Conservation (phyloP, 2,797 vertebrate genomes). For the Muscicapa comitata region DNA sequence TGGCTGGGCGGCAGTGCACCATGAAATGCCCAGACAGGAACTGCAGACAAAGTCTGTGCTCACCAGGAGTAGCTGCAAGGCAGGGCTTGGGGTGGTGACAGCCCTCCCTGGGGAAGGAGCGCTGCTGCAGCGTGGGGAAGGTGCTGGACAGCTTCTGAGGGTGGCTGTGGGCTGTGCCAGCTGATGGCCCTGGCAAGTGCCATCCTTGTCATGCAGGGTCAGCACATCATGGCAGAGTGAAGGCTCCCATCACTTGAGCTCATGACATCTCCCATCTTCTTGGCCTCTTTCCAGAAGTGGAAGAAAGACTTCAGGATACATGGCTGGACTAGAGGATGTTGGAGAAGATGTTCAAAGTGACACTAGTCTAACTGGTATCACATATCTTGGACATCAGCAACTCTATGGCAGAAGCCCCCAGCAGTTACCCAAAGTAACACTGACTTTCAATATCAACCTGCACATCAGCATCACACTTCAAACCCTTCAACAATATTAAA, state of each 20-base stretch:
- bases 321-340: background rate
- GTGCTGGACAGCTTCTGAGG: background rate
- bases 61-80: background rate
- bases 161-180: background rate
- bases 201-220: background rate
- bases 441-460: accelerated
- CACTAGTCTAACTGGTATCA: background rate
- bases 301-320: background rate
- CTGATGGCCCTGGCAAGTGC: background rate
- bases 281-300: background rate
- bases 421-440: background rate
- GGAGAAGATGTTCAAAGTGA: background rate
- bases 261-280: accelerated
- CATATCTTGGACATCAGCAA: accelerated
- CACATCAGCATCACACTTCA: background rate
- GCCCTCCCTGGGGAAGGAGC: background rate
- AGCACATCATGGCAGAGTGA: background rate
- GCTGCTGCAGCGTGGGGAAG: accelerated
- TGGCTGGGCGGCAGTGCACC: background rate
- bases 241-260: background rate
- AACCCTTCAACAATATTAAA: background rate
- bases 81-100: background rate
- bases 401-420: background rate
- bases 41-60: background rate
- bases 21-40: accelerated